Evolutionary conservation across 2,797 vertebrate species (phyloP).

Genomic region (Semotilus atromaculatus): DNA sequence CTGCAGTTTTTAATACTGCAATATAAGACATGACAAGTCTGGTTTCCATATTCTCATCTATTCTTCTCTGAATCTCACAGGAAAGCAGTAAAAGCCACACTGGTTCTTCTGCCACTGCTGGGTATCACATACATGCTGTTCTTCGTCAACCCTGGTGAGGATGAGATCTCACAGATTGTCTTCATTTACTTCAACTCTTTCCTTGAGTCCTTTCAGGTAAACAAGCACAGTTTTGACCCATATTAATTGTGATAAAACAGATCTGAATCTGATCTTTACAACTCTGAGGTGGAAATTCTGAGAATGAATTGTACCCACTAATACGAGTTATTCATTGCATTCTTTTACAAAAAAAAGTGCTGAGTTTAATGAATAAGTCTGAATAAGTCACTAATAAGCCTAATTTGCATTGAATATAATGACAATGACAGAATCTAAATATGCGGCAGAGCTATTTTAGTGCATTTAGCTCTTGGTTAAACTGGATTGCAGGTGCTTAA

Average conservation of each 20-base stretch:
- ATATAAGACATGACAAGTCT: neutral
- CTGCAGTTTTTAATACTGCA: neutral
- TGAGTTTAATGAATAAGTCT: neutral
- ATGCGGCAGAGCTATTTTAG: neutral
- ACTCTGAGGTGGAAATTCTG: neutral
- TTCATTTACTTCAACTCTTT: conserved; percentile 96
- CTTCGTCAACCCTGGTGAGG: conserved; percentile 91
- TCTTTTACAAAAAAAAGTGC: neutral
- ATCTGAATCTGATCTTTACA: neutral
- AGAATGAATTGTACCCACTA: neutral
- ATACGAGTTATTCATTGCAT: neutral
- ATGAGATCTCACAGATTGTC: conserved; percentile 86
- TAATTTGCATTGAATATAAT: neutral
- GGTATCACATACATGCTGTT: conserved; percentile 96
- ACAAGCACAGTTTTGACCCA: neutral
- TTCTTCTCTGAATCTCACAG: conserved; percentile 63
- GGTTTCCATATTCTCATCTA: neutral
- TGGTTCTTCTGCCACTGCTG: conserved; percentile 89
- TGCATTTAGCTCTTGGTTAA: neutral
- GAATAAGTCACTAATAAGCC: neutral
- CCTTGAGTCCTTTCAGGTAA: conserved; percentile 92
- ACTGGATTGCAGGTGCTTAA: neutral
- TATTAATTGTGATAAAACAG: neutral
- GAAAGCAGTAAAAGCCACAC: conserved; percentile 92
- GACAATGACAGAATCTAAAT: neutral